Base-by-base conservation (phyloP, 1,140 invertebrate genomes). In the Heliconius hermathena region DNA sequence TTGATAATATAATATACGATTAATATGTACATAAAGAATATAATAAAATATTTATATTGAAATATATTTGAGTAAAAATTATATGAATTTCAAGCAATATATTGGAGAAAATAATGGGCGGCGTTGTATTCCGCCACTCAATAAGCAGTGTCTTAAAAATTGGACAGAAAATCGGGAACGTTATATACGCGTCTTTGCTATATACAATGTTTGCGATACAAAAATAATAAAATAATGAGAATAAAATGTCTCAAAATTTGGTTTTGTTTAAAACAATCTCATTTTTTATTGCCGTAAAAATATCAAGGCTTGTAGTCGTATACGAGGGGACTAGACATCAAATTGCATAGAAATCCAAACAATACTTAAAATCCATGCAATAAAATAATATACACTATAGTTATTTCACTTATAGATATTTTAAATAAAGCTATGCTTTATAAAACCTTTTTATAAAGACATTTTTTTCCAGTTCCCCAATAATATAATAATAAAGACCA, bases 1-100 rank as follows among this genome's bases (percentile, higher is more conserved):
- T 74, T 82, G 86, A 91, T 90, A 91, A 87, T 84, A 77, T 79
- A 70, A 52, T 33, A 20, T 57, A 66, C 13, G 26, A 38, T 66
- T 78, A 73, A 79, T 33, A 75, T 41, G 5, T 71, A 57, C 46
- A 16, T 41, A 71, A 54, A 41, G 41, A 57, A 75, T 57, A 75
- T 71, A 60, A n/a, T 75, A 71, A 70, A 74, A 74, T 54, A 38
- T 79, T 71, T 57, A 77, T 73, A 60, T 33, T 11, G 33, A 57
- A 60, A 57, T 74, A 18, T 26, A 76, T n/a, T n/a, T 22, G 5
- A 38, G 36, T 41, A 36, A 29, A 26, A 66, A 66, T 66, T 13
- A 66, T 66, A 66, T 66, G n/a, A 13, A 66, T 66, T 26, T 66
- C 8, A 26, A 29, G 26, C 4, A 29, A 26, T 29, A 4, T 4